These are phyloP conservation scores for Mobula birostris DNA, from an alignment of 2,113 vertebrate species.

Conservation along the genomic window DNA sequence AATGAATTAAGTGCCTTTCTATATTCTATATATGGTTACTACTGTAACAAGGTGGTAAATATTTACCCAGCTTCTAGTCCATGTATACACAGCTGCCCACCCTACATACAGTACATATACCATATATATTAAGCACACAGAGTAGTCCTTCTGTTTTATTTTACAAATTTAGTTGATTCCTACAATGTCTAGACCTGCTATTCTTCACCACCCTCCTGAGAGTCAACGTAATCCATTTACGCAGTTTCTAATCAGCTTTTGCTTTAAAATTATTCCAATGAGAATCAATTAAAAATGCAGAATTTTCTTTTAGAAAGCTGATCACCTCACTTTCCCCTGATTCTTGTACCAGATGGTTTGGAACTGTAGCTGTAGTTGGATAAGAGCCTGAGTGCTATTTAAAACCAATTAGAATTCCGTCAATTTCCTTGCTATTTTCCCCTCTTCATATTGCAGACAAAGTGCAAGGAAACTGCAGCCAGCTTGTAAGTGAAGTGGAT, in stretches of 20 bases:
- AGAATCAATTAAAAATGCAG: conserved; percentile 9
- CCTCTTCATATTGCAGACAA: neutral
- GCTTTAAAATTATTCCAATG: neutral
- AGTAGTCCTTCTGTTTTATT: neutral
- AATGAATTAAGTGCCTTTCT: no score
- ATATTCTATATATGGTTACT: neutral
- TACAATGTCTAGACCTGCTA: neutral
- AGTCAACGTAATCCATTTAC: conserved; percentile 8
- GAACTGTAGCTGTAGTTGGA: neutral
- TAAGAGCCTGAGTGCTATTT: neutral
- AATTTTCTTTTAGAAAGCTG: neutral
- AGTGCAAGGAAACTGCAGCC: neutral
- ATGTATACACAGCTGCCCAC: neutral
- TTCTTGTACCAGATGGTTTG: neutral
- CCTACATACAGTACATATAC: neutral
- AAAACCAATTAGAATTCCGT: conserved; percentile 2
- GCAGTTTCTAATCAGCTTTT: conserved; percentile 3
- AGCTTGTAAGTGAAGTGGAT: neutral
- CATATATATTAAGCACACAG: neutral
- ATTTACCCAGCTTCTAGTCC: neutral
- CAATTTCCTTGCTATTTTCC: neutral
- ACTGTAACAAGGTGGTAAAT: neutral
- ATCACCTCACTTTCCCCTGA: neutral
- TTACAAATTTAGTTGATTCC: neutral
- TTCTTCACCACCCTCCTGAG: neutral